Evolutionary conservation across 1,140 invertebrate genomes (phyloP).

Genomic region (Leucophenga varia): DNA sequence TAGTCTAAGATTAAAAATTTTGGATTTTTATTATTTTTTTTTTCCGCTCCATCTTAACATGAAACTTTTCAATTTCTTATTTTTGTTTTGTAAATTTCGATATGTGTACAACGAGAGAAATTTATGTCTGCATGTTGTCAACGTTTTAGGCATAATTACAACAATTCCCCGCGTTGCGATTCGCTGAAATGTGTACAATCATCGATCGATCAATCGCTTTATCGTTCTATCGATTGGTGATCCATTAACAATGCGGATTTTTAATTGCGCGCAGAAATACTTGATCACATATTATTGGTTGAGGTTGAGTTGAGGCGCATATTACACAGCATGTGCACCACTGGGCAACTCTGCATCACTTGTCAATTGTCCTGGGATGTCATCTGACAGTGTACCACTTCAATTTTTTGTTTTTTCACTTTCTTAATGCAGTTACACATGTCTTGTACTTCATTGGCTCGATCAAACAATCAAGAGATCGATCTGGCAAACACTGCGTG

Average conservation of each 20-base stretch:
- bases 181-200: not conserved
- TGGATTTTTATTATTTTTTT: no score
- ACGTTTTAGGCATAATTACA: constrained; percentile 41
- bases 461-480: no score
- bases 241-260: constrained; percentile 1
- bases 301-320: not conserved
- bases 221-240: constrained; percentile 6
- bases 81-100: no score
- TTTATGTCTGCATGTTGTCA: constrained; percentile 50
- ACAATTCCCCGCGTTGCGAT: constrained; percentile 15
- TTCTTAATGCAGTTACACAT: constrained; percentile 1
- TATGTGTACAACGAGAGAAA: constrained; percentile 17
- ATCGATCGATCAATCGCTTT: not conserved
- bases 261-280: no score
- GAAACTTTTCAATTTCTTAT: no score
- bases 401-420: constrained; percentile 1
- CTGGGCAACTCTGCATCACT: no score
- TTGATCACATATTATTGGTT: constrained; percentile 23
- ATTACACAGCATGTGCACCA: no score
- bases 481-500: not conserved
- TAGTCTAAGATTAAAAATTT: no score
- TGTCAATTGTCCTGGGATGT: constrained; percentile 24
- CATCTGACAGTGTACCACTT: not conserved
- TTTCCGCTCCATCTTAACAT: no score
- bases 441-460: no score